A percentile compares a stretch with the other conserved stretches of the same genome.
These are phyloP conservation scores for Leucophenga montana DNA, from an alignment of 2,888 invertebrate genomes.

Conservation along the genomic window DNA sequence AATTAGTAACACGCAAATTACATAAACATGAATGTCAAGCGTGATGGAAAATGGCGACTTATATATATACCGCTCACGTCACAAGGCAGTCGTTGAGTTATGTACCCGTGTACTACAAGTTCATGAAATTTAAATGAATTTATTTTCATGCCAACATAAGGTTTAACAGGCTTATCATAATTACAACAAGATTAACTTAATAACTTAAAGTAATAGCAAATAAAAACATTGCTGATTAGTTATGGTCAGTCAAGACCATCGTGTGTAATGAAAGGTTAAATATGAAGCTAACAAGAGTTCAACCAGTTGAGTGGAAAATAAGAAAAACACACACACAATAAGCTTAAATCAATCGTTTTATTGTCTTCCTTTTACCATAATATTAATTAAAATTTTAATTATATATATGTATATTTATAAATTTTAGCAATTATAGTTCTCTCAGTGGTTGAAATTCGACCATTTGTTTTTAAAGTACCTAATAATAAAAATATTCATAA, in stretches of 20 bases:
- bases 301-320: too few species aligned
- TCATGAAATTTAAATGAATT: background rate
- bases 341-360: too few species aligned
- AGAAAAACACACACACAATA: too few species aligned
- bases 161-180: slow-evolving; percentile 43
- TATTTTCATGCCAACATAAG: slow-evolving; percentile 21
- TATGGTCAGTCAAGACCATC: background rate
- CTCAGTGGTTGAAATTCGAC: too few species aligned
- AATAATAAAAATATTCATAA: too few species aligned
- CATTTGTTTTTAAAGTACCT: too few species aligned
- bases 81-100: background rate
- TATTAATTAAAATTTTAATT: too few species aligned
- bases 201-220: slow-evolving; percentile 36
- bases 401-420: too few species aligned
- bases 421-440: too few species aligned
- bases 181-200: slow-evolving; percentile 43
- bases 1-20: slow-evolving; percentile 16
- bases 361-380: too few species aligned
- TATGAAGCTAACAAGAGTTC: too few species aligned
- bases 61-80: slow-evolving; percentile 3
- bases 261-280: background rate
- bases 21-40: background rate
- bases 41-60: background rate
- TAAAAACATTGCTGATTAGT: slow-evolving; percentile 41
- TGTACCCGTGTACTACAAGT: too few species aligned